Conservation (phyloP, 2,888 invertebrate genomes). For the Cheilosia scutellata region DNA sequence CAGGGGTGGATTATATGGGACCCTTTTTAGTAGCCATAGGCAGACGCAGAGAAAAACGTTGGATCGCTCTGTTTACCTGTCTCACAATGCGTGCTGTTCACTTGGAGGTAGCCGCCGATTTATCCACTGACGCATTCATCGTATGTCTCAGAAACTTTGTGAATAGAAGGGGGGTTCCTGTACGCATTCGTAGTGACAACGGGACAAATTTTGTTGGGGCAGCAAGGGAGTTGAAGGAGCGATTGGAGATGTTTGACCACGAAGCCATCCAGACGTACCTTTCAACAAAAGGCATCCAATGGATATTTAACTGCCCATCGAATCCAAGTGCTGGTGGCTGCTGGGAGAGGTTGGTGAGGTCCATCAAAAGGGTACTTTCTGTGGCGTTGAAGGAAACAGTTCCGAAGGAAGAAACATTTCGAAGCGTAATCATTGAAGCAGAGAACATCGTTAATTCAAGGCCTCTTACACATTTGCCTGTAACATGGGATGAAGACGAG, state of each 20-base stretch:
- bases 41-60: constrained; percentile 12
- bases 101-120: not conserved
- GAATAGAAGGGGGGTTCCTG: not conserved
- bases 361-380: not conserved
- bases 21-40: not conserved
- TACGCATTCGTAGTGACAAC: not conserved
- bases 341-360: not conserved
- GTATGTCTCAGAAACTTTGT: not conserved
- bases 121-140: not conserved
- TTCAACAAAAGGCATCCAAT: not conserved
- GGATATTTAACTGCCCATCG: not conserved
- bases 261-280: not conserved
- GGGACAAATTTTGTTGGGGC: not conserved
- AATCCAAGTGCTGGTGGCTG: not conserved
- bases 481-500: too few species aligned
- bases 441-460: too few species aligned
- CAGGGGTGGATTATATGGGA: constrained; percentile 17
- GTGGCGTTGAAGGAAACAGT: not conserved
- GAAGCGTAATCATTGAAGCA: not conserved
- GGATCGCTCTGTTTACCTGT: constrained; percentile 15
- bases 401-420: not conserved
- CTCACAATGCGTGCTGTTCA: constrained; percentile 5
- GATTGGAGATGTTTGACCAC: not conserved
- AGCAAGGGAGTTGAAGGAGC: not conserved
- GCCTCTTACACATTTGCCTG: too few species aligned